A percentile compares a stretch with the other conserved stretches of the same genome.
These are phyloP conservation scores for Parochlus steinenii DNA, from an alignment of 2,888 invertebrate genomes.

Conservation along the genomic window DNA sequence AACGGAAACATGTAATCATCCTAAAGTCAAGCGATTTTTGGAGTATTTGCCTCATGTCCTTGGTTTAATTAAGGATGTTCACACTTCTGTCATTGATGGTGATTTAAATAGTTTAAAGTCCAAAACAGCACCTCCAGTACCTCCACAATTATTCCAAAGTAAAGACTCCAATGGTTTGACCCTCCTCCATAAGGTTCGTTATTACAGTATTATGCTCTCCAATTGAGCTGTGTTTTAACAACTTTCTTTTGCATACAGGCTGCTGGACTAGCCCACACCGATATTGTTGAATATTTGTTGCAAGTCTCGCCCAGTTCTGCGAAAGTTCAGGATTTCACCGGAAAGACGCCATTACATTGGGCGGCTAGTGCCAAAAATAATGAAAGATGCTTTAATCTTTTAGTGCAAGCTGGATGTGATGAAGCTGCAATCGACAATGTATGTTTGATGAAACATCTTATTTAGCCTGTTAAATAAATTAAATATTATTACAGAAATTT, in stretches of 20 bases:
- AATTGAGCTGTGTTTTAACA: slow-evolving; percentile 2
- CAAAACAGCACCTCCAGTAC: slow-evolving; percentile 48
- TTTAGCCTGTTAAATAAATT: background rate
- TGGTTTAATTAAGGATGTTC: slow-evolving; percentile 72
- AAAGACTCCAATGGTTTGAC: slow-evolving; percentile 68
- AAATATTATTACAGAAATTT: slow-evolving; percentile 44
- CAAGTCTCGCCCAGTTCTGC: slow-evolving; percentile 51
- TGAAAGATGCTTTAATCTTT: slow-evolving; percentile 56
- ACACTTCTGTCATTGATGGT: slow-evolving; percentile 59
- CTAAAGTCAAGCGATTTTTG: slow-evolving; percentile 66
- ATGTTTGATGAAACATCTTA: slow-evolving; percentile 23
- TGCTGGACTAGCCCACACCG: slow-evolving; percentile 61
- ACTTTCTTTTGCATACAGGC: slow-evolving; percentile 41
- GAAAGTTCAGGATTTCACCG: slow-evolving; percentile 59
- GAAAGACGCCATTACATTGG: slow-evolving; percentile 77
- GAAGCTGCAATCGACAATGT: slow-evolving; percentile 73
- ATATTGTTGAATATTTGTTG: slow-evolving; percentile 56
- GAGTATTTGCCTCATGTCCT: slow-evolving; percentile 89
- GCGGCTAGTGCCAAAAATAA: slow-evolving; percentile 67
- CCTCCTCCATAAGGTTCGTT: slow-evolving; percentile 62
- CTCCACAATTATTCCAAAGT: slow-evolving; percentile 52
- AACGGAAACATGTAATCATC: slow-evolving; percentile 70
- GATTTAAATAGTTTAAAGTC: slow-evolving; percentile 53
- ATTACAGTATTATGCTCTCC: background rate
- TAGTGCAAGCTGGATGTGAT: slow-evolving; percentile 69